Base-by-base conservation (phyloP, 2,113 vertebrate species). In the Climacteris rufus region DNA sequence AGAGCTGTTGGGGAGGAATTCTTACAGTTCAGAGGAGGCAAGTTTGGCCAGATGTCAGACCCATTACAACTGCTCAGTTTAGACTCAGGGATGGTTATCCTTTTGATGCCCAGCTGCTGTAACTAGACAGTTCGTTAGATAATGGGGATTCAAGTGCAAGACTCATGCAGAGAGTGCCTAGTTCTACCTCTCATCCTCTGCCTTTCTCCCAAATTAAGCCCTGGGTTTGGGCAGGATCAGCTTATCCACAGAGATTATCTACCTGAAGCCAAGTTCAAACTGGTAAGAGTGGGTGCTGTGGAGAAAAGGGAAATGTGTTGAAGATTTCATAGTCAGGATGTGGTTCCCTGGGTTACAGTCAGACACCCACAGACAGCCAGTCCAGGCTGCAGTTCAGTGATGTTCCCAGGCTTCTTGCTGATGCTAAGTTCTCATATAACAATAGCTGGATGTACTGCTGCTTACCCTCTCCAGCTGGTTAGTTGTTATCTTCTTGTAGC, bases 11-110 rank as follows among this genome's bases (percentile, higher is more conserved):
- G 79, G 93, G 93, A 94, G 66, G 24, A 63, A 89, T 85, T 95
- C 92, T 96, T 94, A 68, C 90, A 95, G 95, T 95, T 96, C 95
- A 95, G 93, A 89, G 75, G 86, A 95, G 93, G 95, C 87, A 90
- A 91, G 85, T 68, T 76, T 97, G 94, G 94, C 95, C 91, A 95
- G 94, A 79, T 94, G 81, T 96, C 94, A 95, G 89, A 69, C 20
- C 44, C 79, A 56, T 76, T 88, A 71, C 79, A 88, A 89, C 71
- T 83, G 44, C n/a, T 79, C 52, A 24, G 42, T 78, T 85, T 54
- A 88, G 90, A 59, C 54, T 69, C 8, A 3, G 52, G 44, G 35
- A 82, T 45, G 25, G 80, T 89, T 76, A 57, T 74, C 21, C 63
- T 86, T 77, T 79, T 1, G 11, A 77, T 59, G 77, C 23, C 71